Conservation (phyloP, 2,888 invertebrate genomes). For the Coelinius sp. region DNA sequence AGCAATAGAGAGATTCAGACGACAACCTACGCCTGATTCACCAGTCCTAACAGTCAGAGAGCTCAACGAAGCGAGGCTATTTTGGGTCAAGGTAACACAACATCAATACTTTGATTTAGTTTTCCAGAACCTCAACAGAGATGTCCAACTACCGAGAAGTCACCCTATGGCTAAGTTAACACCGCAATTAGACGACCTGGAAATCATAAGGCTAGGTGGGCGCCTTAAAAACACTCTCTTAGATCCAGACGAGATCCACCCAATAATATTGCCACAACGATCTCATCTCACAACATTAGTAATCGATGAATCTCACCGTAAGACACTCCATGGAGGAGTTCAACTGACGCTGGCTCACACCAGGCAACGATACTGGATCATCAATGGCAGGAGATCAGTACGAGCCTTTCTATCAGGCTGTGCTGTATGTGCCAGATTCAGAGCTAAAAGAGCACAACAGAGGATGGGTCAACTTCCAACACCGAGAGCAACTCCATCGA, state of each 20-base stretch:
- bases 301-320: slow-evolving; percentile 8
- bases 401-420: not conserved
- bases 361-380: not conserved
- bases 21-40: not conserved
- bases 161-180: not conserved
- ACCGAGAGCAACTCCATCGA: too few species aligned
- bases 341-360: not conserved
- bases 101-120: not conserved
- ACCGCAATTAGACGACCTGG: not conserved
- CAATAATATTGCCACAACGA: slow-evolving; percentile 29
- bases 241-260: slow-evolving; percentile 23
- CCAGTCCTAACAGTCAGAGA: not conserved
- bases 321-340: too few species aligned
- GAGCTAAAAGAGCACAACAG: not conserved
- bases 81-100: not conserved
- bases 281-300: slow-evolving; percentile 24
- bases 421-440: not conserved
- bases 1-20: not conserved
- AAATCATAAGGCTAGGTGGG: slow-evolving; percentile 35
- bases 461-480: too few species aligned
- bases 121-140: not conserved
- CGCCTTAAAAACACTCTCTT: slow-evolving; percentile 31
- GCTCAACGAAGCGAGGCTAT: not conserved
- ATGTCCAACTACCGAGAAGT: not conserved
- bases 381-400: not conserved